Evolutionary conservation across 2,797 vertebrate genomes (phyloP), one percentile per base, ranked within the genome.

Genomic region (Anas bernieri): DNA sequence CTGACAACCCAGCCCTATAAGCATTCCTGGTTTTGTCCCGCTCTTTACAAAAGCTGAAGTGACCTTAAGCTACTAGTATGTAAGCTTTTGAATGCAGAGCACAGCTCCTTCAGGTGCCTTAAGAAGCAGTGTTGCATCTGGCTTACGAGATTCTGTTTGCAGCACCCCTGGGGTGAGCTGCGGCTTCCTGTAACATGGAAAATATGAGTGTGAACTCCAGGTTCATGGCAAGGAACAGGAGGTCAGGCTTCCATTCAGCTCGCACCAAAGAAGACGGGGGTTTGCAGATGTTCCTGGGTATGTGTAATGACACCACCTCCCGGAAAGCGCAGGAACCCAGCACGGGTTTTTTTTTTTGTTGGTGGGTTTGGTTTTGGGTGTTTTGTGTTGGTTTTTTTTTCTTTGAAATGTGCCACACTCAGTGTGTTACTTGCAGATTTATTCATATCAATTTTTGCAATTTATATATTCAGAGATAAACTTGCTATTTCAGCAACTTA

Each of bases 381-480:
- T 54, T 54, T 54, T 48, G 46, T 54, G 16, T 46, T 22, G 14
- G 43, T 41, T 21, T 48, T 73, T 74, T 33, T 26, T 30, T 95
- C 96, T 97, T 98, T 98, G 97, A 98, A 98, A 98, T 98, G 98
- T 99, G 99, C 98, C 97, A 96, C 98, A 97, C 98, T 98, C 98
- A 97, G 98, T 98, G 98, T 98, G 98, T 97, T 98, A 98, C 98
- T 99, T 98, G 98, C 98, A 99, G 99, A 99, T 99, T 99, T 99
- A 98, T 98, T 98, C 98, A 98, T 98, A 98, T 98, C 98, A 98
- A 98, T 98, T 99, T 98, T 98, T 98, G 97, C 97, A 86, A 98
- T 99, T 99, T 99, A 99, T 98, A 97, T 99, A 99, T 99, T 99
- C 98, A 99, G 99, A 99, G 99, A 98, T 97, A 98, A 98, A 98